Conservation (phyloP, 1,140 invertebrate genomes). For the Pantala flavescens region DNA sequence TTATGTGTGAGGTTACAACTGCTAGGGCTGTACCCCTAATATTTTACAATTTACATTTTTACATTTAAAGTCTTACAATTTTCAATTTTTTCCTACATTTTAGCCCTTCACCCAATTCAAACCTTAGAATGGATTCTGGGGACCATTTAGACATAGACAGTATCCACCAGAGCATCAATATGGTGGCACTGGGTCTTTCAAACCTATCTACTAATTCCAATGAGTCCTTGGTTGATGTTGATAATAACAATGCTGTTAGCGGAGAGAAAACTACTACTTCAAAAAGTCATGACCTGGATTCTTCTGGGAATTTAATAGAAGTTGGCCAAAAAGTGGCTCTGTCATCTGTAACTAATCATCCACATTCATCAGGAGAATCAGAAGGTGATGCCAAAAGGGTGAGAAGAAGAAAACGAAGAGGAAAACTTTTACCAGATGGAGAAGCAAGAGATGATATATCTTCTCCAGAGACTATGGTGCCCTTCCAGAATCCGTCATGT, state of each 20-base stretch:
- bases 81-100: no score
- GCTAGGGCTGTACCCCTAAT: no score
- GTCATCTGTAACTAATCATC: no score
- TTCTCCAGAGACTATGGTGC: slow-evolving; percentile 28
- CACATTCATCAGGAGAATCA: not conserved
- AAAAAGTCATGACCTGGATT: not conserved
- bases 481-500: slow-evolving; percentile 25
- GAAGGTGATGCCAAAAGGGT: not conserved
- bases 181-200: not conserved
- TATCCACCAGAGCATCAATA: not conserved
- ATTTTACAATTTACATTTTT: no score
- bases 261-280: not conserved
- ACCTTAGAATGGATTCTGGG: no score
- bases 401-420: slow-evolving; percentile 1
- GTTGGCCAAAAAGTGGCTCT: no score
- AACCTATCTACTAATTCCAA: not conserved
- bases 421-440: not conserved
- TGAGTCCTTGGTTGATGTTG: not conserved
- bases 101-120: no score
- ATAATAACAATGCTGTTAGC: not conserved
- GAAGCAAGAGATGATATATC: slow-evolving; percentile 29
- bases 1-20: no score
- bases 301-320: not conserved
- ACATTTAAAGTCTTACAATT: no score
- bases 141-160: not conserved